A percentile compares a stretch with the other conserved stretches of the same genome.
Conservation (phyloP, 2,113 vertebrate species). For the Epinephelus fuscoguttatus region DNA sequence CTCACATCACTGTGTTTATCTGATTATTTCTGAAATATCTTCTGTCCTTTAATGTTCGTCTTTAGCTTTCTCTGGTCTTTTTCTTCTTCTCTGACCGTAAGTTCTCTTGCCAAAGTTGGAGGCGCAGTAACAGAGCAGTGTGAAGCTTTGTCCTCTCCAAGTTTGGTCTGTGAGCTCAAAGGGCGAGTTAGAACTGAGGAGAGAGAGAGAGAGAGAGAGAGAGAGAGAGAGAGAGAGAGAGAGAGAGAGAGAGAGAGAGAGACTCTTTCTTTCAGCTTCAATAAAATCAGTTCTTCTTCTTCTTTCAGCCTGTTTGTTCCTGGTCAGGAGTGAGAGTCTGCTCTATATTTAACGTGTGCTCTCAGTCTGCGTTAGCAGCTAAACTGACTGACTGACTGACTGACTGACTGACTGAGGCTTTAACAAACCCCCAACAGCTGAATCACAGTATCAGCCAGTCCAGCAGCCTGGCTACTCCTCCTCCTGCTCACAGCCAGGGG, state of each 20-base stretch:
- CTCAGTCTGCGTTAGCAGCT: constrained; percentile 93
- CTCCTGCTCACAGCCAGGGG: constrained; percentile 10
- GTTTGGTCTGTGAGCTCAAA: constrained; percentile 32
- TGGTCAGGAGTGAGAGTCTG: constrained; percentile 82
- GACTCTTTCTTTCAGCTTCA: constrained; percentile 66
- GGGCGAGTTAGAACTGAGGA: constrained; percentile 57
- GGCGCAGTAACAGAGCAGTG: background rate
- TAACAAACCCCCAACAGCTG: constrained; percentile 87
- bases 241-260: constrained; percentile 74
- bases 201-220: constrained; percentile 66
- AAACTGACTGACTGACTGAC: constrained; percentile 83
- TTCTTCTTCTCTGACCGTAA: constrained; percentile 18
- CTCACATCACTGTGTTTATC: background rate
- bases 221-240: constrained; percentile 80
- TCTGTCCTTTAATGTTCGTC: background rate
- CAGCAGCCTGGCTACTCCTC: constrained; percentile 32
- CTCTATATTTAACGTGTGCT: constrained; percentile 94
- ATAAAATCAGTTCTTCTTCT: constrained; percentile 77
- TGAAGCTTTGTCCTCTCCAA: constrained; percentile 31
- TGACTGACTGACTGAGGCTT: constrained; percentile 71
- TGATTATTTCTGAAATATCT: background rate
- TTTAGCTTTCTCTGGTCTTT: background rate
- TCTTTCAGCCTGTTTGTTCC: constrained; percentile 24
- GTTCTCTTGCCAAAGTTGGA: constrained; percentile 11
- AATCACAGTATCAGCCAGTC: constrained; percentile 73